These are phyloP conservation scores for Galendromus occidentalis DNA, from an alignment of 1,140 invertebrate species.

Conservation along the genomic window DNA sequence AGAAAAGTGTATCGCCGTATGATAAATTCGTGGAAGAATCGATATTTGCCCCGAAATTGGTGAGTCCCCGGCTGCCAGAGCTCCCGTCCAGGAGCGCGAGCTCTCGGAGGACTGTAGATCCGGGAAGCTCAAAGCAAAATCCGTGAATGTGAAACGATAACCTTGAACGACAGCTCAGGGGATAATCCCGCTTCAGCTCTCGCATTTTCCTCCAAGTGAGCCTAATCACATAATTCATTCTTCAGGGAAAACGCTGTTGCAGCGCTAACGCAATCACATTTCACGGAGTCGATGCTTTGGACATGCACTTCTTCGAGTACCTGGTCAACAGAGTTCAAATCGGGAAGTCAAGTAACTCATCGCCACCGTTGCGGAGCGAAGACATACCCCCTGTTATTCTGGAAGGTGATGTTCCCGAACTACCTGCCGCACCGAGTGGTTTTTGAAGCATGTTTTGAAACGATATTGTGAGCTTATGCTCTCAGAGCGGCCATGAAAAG, in stretches of 20 bases:
- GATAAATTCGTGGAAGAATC: not conserved
- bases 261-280: not conserved
- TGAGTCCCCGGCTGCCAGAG: not conserved
- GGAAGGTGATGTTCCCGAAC: not conserved
- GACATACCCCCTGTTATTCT: not conserved
- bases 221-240: not conserved
- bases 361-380: not conserved
- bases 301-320: constrained; percentile 5
- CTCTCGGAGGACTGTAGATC: not conserved
- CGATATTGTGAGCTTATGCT: not conserved
- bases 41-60: not conserved
- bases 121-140: not conserved
- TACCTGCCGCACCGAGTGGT: not conserved
- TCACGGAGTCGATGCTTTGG: not conserved
- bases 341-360: not conserved
- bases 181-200: not conserved
- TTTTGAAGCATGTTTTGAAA: not conserved
- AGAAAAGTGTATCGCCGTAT: not conserved
- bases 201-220: not conserved
- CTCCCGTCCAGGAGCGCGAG: not conserved
- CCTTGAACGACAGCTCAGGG: not conserved
- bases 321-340: not conserved
- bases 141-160: not conserved
- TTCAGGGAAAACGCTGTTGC: not conserved
- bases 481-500: not conserved